Base-by-base conservation (phyloP, 2,888 invertebrate genomes). In the Lomographa bimaculata region DNA sequence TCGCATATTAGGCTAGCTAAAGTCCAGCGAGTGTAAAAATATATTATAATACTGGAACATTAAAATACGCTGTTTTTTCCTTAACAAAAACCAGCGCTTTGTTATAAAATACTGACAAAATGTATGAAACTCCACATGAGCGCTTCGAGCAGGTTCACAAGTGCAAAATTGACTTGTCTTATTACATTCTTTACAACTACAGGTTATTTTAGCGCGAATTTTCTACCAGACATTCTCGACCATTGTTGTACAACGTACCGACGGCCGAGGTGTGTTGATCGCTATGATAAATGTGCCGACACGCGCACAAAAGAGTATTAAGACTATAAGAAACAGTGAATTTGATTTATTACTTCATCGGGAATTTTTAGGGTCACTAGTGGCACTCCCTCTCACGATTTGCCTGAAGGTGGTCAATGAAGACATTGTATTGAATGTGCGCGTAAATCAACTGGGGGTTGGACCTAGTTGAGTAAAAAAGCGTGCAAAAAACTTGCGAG, bases 271-370 rank as follows among this genome's bases (percentile, higher is more conserved):
- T 67, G 66, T 63, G 52, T 57, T 58, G 60, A 76, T 70, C 66
- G 52, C 49, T 50, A 71, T 75, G 76, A 83, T 80, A 71, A 77
- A 81, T 77, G 70, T 57, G 53, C 48, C 60, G 65, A 47, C 57
- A 52, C 51, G 50, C 57, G 54, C 57, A 72, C 71, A 76, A 80
- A 74, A 66, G 75, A 56, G 61, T 68, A 77, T 76, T 72, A 74
- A 73, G 68, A 65, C 63, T 60, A 64, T 65, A 68, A 63, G 62
- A 64, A 65, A 79, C 74, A 83, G 79, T 71, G 73, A 72, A 70
- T 77, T 75, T 86, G 84, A 87, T 87, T 84, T 84, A 87, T 85
- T 73, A 64, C 84, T 78, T 78, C 68, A 79, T 81, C 74, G 73
- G 71, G 69, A 73, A 61, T 59, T 77, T 79, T 85, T 79, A 60